phyloP scores from a whole-genome alignment of 2,888 invertebrate genomes.

The Sphecodes monilicornis region DNA sequence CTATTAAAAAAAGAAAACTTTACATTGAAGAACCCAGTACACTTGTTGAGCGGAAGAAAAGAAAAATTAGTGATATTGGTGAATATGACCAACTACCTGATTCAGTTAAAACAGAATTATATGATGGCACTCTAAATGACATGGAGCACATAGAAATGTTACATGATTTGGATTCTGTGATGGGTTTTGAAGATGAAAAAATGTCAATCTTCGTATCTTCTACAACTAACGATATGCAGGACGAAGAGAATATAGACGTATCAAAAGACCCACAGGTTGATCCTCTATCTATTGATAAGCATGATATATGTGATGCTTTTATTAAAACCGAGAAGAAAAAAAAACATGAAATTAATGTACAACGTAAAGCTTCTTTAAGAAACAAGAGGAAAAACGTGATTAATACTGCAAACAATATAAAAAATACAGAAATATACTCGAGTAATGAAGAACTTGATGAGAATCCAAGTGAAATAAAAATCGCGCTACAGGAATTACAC shows the following conservation, averaged over 20 bases:
- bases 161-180: slow-evolving; percentile 61
- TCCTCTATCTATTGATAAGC: slow-evolving; percentile 54
- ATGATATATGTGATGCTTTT: not conserved
- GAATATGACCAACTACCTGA: slow-evolving; percentile 54
- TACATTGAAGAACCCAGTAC: not conserved
- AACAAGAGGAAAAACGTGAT: not conserved
- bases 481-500: slow-evolving; percentile 10
- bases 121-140: slow-evolving; percentile 40
- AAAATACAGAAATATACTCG: not conserved
- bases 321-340: not conserved
- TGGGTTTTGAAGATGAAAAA: slow-evolving; percentile 56
- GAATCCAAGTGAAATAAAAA: not conserved
- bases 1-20: not conserved
- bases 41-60: slow-evolving; percentile 19
- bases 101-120: slow-evolving; percentile 53
- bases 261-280: slow-evolving; percentile 41
- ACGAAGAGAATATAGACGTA: not conserved
- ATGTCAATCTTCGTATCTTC: slow-evolving; percentile 50
- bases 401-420: not conserved
- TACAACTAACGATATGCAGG: not conserved
- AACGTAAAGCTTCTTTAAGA: not conserved
- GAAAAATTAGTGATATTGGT: slow-evolving; percentile 16
- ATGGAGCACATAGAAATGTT: slow-evolving; percentile 65
- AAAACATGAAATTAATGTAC: too few species aligned
- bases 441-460: not conserved